Percentiles rank a stretch among this genome's conserved stretches.
Evolutionary conservation across 2,113 vertebrate species (phyloP).

Genomic region (Tetraodon nigroviridis): DNA sequence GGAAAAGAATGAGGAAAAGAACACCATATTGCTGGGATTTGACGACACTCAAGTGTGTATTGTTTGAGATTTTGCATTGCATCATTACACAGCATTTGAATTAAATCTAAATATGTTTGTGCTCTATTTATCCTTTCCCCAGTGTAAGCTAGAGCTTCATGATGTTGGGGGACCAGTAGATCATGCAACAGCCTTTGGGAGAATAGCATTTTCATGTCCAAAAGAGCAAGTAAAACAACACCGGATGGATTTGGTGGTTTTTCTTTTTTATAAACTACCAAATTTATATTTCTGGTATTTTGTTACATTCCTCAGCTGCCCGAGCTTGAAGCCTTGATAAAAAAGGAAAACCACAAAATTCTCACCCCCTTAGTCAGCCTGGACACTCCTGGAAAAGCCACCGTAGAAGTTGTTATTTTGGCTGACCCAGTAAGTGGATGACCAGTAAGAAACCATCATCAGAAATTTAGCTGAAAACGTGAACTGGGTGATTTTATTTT

Average conservation of each 20-base stretch:
- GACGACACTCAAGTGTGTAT: constrained; percentile 81
- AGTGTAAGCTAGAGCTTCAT: constrained; percentile 90
- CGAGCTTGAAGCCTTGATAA: constrained; percentile 82
- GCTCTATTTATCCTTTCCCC: constrained; percentile 6
- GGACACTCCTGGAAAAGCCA: constrained; percentile 96
- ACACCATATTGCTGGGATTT: constrained; percentile 83
- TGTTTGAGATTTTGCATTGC: neutral
- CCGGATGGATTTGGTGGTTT: neutral
- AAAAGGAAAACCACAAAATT: constrained; percentile 86
- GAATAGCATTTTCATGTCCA: constrained; percentile 93
- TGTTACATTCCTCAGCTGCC: constrained; percentile 74
- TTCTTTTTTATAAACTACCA: neutral
- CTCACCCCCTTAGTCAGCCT: constrained; percentile 89
- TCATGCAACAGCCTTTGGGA: constrained; percentile 88
- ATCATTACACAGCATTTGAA: neutral
- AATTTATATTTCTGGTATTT: neutral
- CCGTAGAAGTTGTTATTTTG: constrained; percentile 93
- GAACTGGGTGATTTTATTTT: constrained; percentile 6
- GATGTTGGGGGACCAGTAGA: constrained; percentile 74
- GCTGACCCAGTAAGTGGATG: constrained; percentile 86
- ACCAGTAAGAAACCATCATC: neutral
- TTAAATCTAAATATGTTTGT: neutral
- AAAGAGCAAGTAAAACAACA: constrained; percentile 77
- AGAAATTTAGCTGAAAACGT: neutral
- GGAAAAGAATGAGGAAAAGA: constrained; percentile 79